Percentiles rank a stretch among this genome's conserved stretches.
Conservation (phyloP, 2,888 invertebrate genomes). For the Embidobia sp. region DNA sequence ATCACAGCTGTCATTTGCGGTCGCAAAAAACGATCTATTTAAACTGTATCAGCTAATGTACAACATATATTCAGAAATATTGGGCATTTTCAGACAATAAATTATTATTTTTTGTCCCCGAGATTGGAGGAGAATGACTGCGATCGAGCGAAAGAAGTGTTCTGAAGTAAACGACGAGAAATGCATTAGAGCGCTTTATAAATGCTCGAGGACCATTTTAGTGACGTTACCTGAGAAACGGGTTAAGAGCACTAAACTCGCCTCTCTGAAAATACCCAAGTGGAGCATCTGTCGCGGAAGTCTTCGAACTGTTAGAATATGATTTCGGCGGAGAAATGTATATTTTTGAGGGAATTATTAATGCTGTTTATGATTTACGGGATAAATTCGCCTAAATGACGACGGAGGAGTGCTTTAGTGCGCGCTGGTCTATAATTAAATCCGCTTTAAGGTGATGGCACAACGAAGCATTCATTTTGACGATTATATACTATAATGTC, state of each 20-base stretch:
- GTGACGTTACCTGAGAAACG: conserved; percentile 72
- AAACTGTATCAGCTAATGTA: conserved; percentile 78
- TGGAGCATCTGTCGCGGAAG: conserved; percentile 65
- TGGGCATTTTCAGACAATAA: conserved; percentile 70
- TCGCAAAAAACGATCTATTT: conserved; percentile 71
- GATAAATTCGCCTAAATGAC: conserved; percentile 15
- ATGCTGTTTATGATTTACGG: conserved; percentile 15
- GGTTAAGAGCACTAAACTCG: conserved; percentile 70
- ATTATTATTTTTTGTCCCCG: conserved; percentile 71
- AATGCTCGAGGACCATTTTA: conserved; percentile 68
- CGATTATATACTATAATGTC: conserved; percentile 7
- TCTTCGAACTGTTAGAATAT: conserved; percentile 15
- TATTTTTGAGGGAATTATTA: conserved; percentile 33
- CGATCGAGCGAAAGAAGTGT: conserved; percentile 19
- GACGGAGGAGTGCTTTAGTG: conserved; percentile 8
- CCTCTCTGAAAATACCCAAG: conserved; percentile 75
- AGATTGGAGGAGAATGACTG: conserved; percentile 37
- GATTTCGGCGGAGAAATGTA: conserved; percentile 18
- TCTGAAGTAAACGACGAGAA: conserved; percentile 5
- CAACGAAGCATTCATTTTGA: background rate
- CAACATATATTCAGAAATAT: conserved; percentile 69
- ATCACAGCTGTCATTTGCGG: conserved; percentile 57
- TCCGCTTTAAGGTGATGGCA: background rate
- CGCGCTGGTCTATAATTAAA: conserved; percentile 29
- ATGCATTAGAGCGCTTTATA: conserved; percentile 57